Evolutionary conservation across 2,888 invertebrate genomes (phyloP).

Genomic region (Cactoblastis cactorum): DNA sequence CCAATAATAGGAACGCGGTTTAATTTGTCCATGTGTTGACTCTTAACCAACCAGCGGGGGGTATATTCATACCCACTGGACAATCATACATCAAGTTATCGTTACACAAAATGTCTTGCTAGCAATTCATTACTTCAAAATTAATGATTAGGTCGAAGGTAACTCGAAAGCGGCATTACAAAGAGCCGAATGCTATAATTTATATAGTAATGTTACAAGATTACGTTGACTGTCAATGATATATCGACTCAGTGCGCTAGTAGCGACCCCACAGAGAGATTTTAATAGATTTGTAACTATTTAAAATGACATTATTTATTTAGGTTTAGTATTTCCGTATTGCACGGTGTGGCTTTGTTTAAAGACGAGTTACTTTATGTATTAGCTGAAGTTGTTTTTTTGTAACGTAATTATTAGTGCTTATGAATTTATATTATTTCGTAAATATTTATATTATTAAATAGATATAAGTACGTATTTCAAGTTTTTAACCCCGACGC

Average conservation of each 20-base stretch:
- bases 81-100: conserved; percentile 37
- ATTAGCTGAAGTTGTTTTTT: too few species aligned
- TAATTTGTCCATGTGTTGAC: conserved; percentile 3
- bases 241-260: conserved; percentile 37
- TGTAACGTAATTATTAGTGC: too few species aligned
- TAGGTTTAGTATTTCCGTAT: too few species aligned
- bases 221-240: conserved; percentile 25
- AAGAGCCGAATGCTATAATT: conserved; percentile 43
- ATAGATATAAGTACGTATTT: too few species aligned
- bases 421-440: too few species aligned
- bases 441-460: too few species aligned
- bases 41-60: not conserved
- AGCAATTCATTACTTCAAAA: conserved; percentile 58
- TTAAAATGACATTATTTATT: conserved; percentile 3
- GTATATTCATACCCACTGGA: conserved; percentile 9
- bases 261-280: conserved; percentile 38
- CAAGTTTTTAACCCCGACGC: too few species aligned
- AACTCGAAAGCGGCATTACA: conserved; percentile 53
- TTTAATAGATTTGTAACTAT: conserved; percentile 8
- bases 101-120: conserved; percentile 37
- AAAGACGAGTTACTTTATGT: too few species aligned
- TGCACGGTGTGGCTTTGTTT: too few species aligned
- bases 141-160: conserved; percentile 72
- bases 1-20: too few species aligned
- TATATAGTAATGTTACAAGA: conserved; percentile 24